Evolutionary conservation across 1,140 invertebrate species (phyloP).

Genomic region (Drosophila takahashii): DNA sequence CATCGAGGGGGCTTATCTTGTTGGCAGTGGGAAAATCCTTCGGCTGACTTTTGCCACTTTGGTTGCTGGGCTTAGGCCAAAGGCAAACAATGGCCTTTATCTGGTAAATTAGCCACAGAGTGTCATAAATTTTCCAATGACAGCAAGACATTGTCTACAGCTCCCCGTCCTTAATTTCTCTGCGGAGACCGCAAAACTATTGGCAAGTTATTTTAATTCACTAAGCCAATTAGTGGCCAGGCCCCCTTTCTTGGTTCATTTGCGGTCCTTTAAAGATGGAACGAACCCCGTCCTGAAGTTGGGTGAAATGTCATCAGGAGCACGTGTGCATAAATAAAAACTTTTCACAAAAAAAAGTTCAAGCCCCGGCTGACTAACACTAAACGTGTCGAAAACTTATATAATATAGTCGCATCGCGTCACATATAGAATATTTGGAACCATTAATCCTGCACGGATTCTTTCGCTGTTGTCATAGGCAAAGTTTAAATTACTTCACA

Average conservation of each 20-base stretch:
- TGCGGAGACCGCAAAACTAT: constrained; percentile 66
- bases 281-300: neutral
- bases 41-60: constrained; percentile 42
- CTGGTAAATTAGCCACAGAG: constrained; percentile 81
- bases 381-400: constrained; percentile 79
- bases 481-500: constrained; percentile 82
- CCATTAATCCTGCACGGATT: constrained; percentile 61
- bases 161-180: neutral
- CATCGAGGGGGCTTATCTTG: constrained; percentile 34
- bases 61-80: constrained; percentile 66
- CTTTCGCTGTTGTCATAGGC: constrained; percentile 38
- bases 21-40: constrained; percentile 59
- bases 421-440: constrained; percentile 50
- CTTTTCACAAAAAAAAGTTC: constrained; percentile 64
- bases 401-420: constrained; percentile 73
- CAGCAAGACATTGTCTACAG: constrained; percentile 65
- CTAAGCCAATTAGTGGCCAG: constrained; percentile 79
- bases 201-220: constrained; percentile 82
- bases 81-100: constrained; percentile 69
- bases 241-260: constrained; percentile 65
- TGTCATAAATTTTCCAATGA: constrained; percentile 77
- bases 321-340: constrained; percentile 71
- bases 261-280: constrained; percentile 55
- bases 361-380: constrained; percentile 48
- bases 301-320: constrained; percentile 60